Base-by-base conservation (phyloP, 2,113 vertebrate species). In the Caranx ignobilis region DNA sequence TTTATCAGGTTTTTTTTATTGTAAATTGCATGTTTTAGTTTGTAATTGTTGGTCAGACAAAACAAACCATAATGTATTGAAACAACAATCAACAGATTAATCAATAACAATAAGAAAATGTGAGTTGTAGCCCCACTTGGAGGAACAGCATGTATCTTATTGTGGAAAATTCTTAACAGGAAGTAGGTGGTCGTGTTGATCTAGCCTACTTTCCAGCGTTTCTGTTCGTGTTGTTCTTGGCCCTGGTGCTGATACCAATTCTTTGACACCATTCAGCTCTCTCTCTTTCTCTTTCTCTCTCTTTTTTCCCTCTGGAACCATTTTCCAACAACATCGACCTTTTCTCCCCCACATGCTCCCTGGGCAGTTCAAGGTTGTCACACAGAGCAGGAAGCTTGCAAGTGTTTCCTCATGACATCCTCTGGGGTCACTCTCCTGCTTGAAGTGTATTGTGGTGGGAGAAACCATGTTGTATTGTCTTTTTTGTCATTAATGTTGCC, bases 351-450 rank as follows among this genome's bases (percentile, higher is more conserved):
- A 26, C 76, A 37, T 0, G 54, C 66, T 71, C 71, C 75, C 52
- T 56, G 77, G 39, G 45, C 73, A 39, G 71, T 79, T 90, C 80
- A 91, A 84, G 87, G 87, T 90, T 75, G 77, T 85, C 71, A 35
- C 85, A 68, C 86, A 88, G 83, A 87, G 26, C 88, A 81, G 89
- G 90, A 91, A 91, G 54, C 35, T 16, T 60, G 74, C 69, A 31
- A 83, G 71, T 69, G 80, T 82, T 91, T 91, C 88, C 87, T 82
- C 54, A 13, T 71, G 77, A 87, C 81, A 75, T 86, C 82, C 87
- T 87, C 50, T 18, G 60, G 47, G 77, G 15, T 86, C 75, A 52
- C 11, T 41, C 76, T 74, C 39, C 47, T 32, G 47, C 76, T 59
- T 9, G 5, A 1, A 26, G 41, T 72, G 63, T 69, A 52, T 52